A percentile compares a stretch with the other conserved stretches of the same genome.
Conservation (phyloP, 2,888 invertebrate species). For the Rotaria socialis region DNA sequence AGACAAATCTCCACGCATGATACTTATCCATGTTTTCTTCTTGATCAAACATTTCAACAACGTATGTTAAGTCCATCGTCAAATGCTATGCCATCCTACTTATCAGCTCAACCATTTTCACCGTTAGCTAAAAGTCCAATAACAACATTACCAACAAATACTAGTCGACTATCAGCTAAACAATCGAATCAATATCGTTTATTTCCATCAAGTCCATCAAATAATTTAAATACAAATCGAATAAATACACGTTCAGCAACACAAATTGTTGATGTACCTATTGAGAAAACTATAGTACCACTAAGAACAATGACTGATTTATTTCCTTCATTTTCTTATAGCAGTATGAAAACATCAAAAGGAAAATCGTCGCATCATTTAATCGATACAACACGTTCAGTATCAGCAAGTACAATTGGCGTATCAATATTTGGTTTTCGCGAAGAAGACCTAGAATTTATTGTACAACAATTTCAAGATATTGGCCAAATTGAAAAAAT, state of each 20-base stretch:
- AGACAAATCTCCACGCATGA: constrained; percentile 8
- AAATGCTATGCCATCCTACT: not conserved
- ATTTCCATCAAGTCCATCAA: not conserved
- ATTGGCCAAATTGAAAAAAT: constrained; percentile 23
- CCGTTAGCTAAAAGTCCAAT: constrained; percentile 13
- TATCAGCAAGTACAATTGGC: not conserved
- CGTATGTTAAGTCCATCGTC: not conserved
- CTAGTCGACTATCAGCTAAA: not conserved
- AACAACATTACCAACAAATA: not conserved
- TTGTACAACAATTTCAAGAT: not conserved
- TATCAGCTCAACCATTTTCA: not conserved
- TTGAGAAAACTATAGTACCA: not conserved
- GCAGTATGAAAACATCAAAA: not conserved
- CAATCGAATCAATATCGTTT: constrained; percentile 32
- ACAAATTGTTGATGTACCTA: not conserved
- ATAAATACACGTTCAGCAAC: not conserved
- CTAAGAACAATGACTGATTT: constrained; percentile 27
- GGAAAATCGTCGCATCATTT: not conserved
- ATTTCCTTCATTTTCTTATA: constrained; percentile 17
- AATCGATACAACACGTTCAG: not conserved
- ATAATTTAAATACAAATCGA: not conserved
- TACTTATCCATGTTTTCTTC: constrained; percentile 29
- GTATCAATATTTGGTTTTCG: constrained; percentile 36
- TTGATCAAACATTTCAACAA: constrained; percentile 24
- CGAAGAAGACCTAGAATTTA: constrained; percentile 6